Evolutionary conservation across 2,797 vertebrate genomes (phyloP), one percentile per base, ranked within the genome.

Genomic region (Mormyrus proboscirostris): DNA sequence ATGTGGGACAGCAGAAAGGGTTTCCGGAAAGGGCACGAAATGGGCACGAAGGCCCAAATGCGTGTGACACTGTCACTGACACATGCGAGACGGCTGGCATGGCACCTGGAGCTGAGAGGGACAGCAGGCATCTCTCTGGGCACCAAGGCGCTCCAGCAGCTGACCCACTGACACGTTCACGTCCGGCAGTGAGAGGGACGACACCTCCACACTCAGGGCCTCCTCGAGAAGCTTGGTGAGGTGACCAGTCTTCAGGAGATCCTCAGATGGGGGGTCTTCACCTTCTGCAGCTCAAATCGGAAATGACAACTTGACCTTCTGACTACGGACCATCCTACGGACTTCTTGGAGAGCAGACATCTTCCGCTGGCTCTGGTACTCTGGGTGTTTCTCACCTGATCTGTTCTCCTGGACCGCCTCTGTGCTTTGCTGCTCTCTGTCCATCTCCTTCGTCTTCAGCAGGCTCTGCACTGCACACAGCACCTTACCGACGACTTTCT

Each of bases 401-500:
- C 83, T 93, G 73, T n/a, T 3, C 19, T 95, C 95, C 73, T 93
- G 93, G 19, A 90, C 83, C 4, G 89, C 10, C 62, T 33, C 62
- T 5, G 91, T 22, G 90, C 87, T 33, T 55, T 95, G 92, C 33
- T 91, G 87, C 10, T 92, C 90, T 33, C 93, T 91, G 57, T 92
- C 93, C 51, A 91, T 90, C 83, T 93, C 94, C 59, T 92, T 95
- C 90, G 95, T 97, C 93, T 97, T 97, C 85, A 96, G 94, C 25
- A 99, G 94, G 22, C 92, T 96, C 95, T 99, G 99, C 50, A 99
- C 95, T 0, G 96, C 96, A 94, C 94, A 97, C 85, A 99, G 95
- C 89, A 99, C 93, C 2, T 92, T 92, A 91, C 4, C 97, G 92
- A 99, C 98, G 92, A 95, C 95, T 0, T 92, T 91, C 94, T 99